phyloP scores from a whole-genome alignment of 2,888 invertebrate species.

The Pheosia gnoma region DNA sequence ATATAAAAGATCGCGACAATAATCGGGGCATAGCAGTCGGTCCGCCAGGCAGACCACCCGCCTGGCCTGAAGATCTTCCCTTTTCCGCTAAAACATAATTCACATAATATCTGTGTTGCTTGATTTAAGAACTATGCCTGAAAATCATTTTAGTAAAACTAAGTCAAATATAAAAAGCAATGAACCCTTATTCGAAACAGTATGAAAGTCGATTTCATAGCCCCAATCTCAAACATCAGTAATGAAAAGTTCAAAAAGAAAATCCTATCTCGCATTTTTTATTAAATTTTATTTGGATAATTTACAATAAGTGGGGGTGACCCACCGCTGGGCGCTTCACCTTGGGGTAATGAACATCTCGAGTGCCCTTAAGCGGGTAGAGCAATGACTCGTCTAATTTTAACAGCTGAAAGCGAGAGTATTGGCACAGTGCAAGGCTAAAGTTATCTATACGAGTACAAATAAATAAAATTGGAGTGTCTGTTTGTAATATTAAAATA shows the following conservation, averaged over 20 bases:
- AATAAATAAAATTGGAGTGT: too few species aligned
- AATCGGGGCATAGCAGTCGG: too few species aligned
- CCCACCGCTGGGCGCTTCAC: slow-evolving; percentile 3
- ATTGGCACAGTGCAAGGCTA: slow-evolving; percentile 1
- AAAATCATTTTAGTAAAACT: too few species aligned
- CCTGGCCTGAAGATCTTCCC: too few species aligned
- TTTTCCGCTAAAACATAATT: too few species aligned
- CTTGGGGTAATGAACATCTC: slow-evolving; percentile 9
- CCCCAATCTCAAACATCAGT: not conserved
- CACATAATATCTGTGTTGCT: too few species aligned
- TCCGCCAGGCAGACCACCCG: too few species aligned
- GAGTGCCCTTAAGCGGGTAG: slow-evolving; percentile 5
- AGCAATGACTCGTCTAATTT: slow-evolving; percentile 21
- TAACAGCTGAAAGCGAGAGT: slow-evolving; percentile 13
- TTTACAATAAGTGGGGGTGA: not conserved
- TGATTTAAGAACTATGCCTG: too few species aligned
- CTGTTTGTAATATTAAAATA: too few species aligned
- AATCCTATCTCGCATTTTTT: not conserved
- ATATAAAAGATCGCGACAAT: too few species aligned
- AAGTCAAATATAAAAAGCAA: too few species aligned
- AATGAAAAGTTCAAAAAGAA: not conserved
- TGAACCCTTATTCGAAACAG: not conserved
- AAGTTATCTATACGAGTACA: slow-evolving; percentile 1
- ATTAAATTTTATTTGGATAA: not conserved
- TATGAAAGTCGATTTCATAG: not conserved